These are phyloP conservation scores for Perithous albicinctus DNA, from an alignment of 2,888 invertebrate species.

Conservation along the genomic window DNA sequence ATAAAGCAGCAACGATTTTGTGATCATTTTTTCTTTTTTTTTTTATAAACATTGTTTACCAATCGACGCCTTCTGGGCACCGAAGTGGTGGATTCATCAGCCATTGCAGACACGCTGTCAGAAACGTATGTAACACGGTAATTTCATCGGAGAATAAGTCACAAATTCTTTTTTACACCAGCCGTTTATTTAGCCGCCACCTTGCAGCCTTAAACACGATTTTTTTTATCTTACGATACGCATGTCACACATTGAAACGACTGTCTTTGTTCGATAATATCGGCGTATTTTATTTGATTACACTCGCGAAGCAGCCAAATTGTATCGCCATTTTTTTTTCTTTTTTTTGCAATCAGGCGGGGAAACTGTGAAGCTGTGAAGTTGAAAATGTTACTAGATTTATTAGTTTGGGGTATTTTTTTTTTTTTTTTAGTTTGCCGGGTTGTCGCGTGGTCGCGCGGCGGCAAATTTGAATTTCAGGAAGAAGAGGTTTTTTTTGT, in stretches of 20 bases:
- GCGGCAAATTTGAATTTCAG: slow-evolving; percentile 15
- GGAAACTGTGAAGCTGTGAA: neutral
- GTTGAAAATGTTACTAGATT: slow-evolving; percentile 30
- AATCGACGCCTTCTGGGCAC: slow-evolving; percentile 83
- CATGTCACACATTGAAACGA: slow-evolving; percentile 35
- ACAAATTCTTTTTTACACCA: slow-evolving; percentile 22
- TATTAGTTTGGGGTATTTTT: neutral
- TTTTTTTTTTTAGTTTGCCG: neutral
- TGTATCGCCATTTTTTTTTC: slow-evolving; percentile 61
- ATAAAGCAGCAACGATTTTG: neutral
- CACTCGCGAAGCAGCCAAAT: slow-evolving; percentile 41
- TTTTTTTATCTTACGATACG: slow-evolving; percentile 29
- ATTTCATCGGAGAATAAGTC: slow-evolving; percentile 72
- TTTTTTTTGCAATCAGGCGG: slow-evolving; percentile 32
- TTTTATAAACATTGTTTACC: slow-evolving; percentile 79
- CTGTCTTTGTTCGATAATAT: slow-evolving; percentile 24
- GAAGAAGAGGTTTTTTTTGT: neutral
- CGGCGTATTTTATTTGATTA: slow-evolving; percentile 46
- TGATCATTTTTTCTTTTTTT: too few species aligned
- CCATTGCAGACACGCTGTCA: slow-evolving; percentile 82
- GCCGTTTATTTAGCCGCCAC: neutral
- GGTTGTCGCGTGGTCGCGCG: neutral
- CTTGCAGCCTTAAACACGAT: neutral
- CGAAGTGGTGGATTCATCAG: slow-evolving; percentile 80
- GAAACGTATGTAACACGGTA: slow-evolving; percentile 79